Base-by-base conservation (phyloP, 2,888 invertebrate species). In the Mesopsocus fuscifrons region DNA sequence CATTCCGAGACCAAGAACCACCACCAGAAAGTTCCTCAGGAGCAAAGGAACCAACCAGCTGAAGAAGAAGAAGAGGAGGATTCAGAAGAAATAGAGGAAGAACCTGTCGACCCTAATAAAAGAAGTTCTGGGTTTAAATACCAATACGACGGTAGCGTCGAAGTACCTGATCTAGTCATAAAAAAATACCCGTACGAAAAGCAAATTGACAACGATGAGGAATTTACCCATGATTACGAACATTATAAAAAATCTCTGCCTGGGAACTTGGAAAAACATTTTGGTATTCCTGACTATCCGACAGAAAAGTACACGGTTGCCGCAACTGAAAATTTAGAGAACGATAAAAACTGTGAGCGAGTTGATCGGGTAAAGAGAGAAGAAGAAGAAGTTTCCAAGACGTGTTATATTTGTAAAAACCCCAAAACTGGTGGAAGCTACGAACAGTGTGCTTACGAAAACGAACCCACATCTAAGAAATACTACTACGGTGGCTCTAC, bases 381-480 rank as follows among this genome's bases (percentile, higher is more conserved):
- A 46, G 60, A 62, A 2, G 64, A 66, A 56, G 65, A 54, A 46
- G 52, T 54, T 18, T 49, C 49, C 8, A 34, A 48, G 9, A 43
- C 62, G 42, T 84, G 83, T 56, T 71, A 70, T 48, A 66, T 79
- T 2, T 87, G 85, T 54, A 73, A 76, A 50, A 74, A 82, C 54
- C 69, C 75, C 1, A 74, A 76, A 55, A 76, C 74, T 2, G 79
- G 80, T 34, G 81, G 77, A 21, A 74, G 76, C 46, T 82, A 74
- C 48, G 84, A 85, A 57, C 77, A 76, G 11, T 87, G 85, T 55
- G 77, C 79, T 1, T 87, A 82, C 57, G 74, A 77, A 8, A 73
- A 76, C 1, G 71, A 74, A 47, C 80, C 80, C 0, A 69, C 72
- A 52, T 78, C 78, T 48, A 74, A 80, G 55, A 67, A 59, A 17